Conservation (phyloP, 2,797 vertebrate species). For the Hapalemur alaotrensis region DNA sequence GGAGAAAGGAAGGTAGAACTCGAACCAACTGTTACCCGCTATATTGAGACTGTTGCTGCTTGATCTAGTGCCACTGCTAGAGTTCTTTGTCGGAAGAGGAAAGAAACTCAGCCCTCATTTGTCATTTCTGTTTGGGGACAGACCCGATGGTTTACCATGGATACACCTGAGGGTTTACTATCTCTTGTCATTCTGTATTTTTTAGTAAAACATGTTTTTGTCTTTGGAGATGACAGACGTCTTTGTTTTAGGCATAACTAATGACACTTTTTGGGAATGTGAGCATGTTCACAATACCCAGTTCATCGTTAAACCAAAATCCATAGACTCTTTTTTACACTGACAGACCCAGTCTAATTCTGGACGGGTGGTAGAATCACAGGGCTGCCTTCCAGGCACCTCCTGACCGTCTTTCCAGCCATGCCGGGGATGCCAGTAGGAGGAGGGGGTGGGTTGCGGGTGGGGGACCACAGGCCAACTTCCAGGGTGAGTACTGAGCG, state of each 20-base stretch:
- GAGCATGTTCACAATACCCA: neutral
- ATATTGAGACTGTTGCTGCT: constrained; percentile 80
- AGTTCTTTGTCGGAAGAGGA: constrained; percentile 81
- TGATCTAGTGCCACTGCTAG: constrained; percentile 77
- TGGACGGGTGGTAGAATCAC: neutral
- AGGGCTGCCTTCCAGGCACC: neutral
- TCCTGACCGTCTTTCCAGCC: neutral
- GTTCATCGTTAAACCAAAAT: constrained; percentile 9
- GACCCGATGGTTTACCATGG: neutral
- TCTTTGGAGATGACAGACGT: constrained; percentile 5
- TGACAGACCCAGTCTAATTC: neutral
- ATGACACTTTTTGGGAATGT: neutral
- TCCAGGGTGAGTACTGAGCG: neutral
- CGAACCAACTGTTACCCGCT: constrained; percentile 78
- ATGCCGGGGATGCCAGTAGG: neutral
- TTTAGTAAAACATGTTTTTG: constrained; percentile 79
- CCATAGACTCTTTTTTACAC: neutral
- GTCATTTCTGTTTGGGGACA: constrained; percentile 78
- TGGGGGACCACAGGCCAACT: neutral
- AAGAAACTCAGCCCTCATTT: constrained; percentile 81
- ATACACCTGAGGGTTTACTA: neutral
- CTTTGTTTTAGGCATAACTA: neutral
- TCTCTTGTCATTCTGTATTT: constrained; percentile 53
- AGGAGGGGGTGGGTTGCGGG: neutral
- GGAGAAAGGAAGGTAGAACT: constrained; percentile 85